Evolutionary conservation across 2,797 vertebrate genomes (phyloP), one percentile per base, ranked within the genome.

Genomic region (Chaunax sp.): DNA sequence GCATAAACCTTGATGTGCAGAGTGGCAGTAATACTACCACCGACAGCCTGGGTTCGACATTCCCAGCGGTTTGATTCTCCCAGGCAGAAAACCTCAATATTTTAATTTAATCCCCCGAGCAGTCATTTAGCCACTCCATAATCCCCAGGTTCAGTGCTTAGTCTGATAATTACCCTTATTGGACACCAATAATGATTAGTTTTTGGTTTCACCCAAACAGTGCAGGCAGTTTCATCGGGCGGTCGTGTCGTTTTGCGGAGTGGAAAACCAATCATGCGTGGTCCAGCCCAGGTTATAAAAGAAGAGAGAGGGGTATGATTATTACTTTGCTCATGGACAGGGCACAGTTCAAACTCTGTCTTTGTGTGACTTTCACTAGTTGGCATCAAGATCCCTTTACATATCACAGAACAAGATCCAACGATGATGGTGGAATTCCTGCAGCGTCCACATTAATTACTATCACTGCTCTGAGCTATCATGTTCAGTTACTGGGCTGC

Each of bases 131-230:
- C 72, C 86, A 86, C 88, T 76, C 69, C 2, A 11, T 90, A 91
- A 92, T 92, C 89, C 87, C 56, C 45, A 61, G 78, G 85, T 88
- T 87, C 80, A 84, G 69, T 66, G 69, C 78, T 84, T 83, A 89
- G 83, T 82, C 87, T 92, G 88, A 91, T 91, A 91, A 93, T 93
- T 89, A 93, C 90, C 81, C 92, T 92, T 89, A 91, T 84, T 88
- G 83, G 84, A 92, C 90, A 91, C 89, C 74, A 87, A 81, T 92
- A 92, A 93, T 91, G 80, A 92, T 87, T 81, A 77, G 87, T 82
- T 89, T 90, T 90, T 83, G 86, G 85, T 91, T 91, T 91, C 87
- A 84, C 79, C 82, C 72, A 85, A 87, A 86, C 77, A 69, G 75
- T 25, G 45, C 78, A 81, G 80, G 87, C 84, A 72, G 66, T 82